Base-by-base conservation (phyloP, 1,140 invertebrate species). In the Rhyacophila brunnea region DNA sequence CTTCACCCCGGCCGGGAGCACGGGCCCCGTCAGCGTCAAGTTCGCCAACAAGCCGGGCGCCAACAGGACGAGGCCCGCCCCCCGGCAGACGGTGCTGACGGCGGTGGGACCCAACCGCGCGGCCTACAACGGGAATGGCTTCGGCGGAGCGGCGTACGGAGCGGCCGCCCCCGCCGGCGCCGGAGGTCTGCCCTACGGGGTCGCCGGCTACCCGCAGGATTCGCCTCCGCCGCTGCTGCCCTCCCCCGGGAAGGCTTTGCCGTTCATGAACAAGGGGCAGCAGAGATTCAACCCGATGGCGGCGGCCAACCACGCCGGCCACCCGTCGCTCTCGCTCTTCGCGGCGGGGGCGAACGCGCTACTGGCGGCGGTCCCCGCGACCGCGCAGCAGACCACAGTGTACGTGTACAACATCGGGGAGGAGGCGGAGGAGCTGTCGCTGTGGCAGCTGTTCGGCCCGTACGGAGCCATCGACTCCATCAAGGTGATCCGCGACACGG, bases 391-490 rank as follows among this genome's bases (percentile, higher is more conserved):
- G 66, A 78, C 76, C 60, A 77, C 76, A 40, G 76, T 80, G 68
- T 80, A 78, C 78, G 96, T 99, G 42, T 98, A 98, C 83, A 99
- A 99, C 79, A 81, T 99, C 63, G 95, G 95, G 11, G 95, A 97
- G 14, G 97, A 99, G 75, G 96, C 95, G 0, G 96, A 99, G 74
- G 97, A 99, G 78, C 92, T 95, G 70, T 89, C 96, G n/a, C 83
- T 99, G 60, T 99, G 97, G 97, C 95, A 98, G 78, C 82, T 99
- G 64, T 99, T 99, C 75, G 97, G 96, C 13, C 97, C 97, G 13
- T 99, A 98, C 75, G 97, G 97, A 65, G 97, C 96, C 58, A 97
- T 99, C 62, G 95, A 98, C 79, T 95, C 91, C 68, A 96, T 99
- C 45, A 99, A 99, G 83, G 92, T 96, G 61, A 97, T 99, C 69